These are phyloP conservation scores for Galeopterus variegatus DNA, from an alignment of 2,113 vertebrate genomes.

Conservation along the genomic window DNA sequence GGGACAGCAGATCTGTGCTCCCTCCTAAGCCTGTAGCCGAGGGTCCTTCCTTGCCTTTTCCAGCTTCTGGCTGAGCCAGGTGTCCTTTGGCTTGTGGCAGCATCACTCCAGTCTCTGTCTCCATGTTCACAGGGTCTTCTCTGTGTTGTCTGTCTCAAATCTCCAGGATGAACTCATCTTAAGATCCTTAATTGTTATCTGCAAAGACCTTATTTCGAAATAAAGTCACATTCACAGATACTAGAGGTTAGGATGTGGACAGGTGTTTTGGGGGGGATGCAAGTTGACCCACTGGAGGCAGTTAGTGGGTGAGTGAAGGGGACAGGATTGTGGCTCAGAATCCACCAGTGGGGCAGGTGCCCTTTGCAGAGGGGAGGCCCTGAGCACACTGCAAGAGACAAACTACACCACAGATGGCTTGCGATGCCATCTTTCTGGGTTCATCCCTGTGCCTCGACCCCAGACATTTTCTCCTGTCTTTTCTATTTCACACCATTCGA, in stretches of 20 bases:
- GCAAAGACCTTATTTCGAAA: background rate
- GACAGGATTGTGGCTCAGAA: accelerated
- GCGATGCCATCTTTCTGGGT: accelerated
- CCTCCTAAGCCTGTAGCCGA: background rate
- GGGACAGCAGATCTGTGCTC: background rate
- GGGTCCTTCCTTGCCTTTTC: too few species aligned
- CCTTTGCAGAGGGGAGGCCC: too few species aligned
- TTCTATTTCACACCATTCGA: background rate
- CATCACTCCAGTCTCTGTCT: background rate
- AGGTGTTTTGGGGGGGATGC: background rate
- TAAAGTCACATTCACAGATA: background rate
- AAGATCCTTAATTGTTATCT: background rate
- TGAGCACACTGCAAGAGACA: background rate
- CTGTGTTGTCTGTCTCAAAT: background rate
- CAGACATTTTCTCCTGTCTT: background rate
- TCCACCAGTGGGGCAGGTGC: too few species aligned
- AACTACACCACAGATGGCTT: too few species aligned
- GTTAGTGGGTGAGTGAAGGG: background rate
- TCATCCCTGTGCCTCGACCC: background rate
- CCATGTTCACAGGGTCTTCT: too few species aligned
- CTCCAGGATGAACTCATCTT: background rate
- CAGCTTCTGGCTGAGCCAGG: too few species aligned
- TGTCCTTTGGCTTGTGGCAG: background rate
- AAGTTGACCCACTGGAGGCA: background rate
- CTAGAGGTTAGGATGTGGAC: background rate